A percentile compares a stretch with the other conserved stretches of the same genome.
These are phyloP conservation scores for Caenorhabditis zanzibari DNA, from an alignment of 2,888 invertebrate species.

Conservation along the genomic window DNA sequence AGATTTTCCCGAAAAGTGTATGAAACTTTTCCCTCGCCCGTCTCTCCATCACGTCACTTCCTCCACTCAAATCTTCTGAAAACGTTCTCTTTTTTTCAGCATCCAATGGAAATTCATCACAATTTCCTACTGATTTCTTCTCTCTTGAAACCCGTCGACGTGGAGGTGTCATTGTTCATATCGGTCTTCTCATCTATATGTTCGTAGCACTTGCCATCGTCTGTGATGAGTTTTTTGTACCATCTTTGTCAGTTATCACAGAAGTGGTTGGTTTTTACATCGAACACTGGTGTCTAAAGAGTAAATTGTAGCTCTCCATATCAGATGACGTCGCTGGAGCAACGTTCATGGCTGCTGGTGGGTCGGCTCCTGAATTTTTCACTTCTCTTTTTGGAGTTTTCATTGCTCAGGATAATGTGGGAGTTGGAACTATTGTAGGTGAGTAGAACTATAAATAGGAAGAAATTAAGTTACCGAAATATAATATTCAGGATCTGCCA, in stretches of 20 bases:
- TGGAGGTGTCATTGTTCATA: constrained; percentile 94
- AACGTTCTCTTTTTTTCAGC: constrained; percentile 31
- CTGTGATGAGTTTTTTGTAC: constrained; percentile 99
- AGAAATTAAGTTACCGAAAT: neutral
- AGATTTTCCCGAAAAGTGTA: constrained; percentile 10
- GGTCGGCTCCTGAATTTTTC: constrained; percentile 95
- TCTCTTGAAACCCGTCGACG: constrained; percentile 90
- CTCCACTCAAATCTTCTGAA: neutral
- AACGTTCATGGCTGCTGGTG: constrained; percentile 99
- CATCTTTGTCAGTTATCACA: constrained; percentile 96
- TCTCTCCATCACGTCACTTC: constrained; percentile 19
- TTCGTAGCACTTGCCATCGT: constrained; percentile 98
- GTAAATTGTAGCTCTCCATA: constrained; percentile 88
- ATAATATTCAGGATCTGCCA: constrained; percentile 84
- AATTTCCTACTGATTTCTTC: constrained; percentile 88
- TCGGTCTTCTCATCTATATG: constrained; percentile 94
- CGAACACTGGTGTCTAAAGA: no score
- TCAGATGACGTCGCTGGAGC: constrained; percentile 98
- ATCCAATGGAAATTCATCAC: constrained; percentile 54
- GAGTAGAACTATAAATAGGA: constrained; percentile 1
- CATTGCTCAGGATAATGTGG: constrained; percentile 96
- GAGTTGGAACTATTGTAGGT: constrained; percentile 97
- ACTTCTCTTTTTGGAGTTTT: constrained; percentile 98
- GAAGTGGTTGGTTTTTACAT: constrained; percentile 88
- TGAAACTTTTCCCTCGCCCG: neutral